These are phyloP conservation scores for Andrena minutula DNA, from an alignment of 2,888 invertebrate species.

Conservation along the genomic window DNA sequence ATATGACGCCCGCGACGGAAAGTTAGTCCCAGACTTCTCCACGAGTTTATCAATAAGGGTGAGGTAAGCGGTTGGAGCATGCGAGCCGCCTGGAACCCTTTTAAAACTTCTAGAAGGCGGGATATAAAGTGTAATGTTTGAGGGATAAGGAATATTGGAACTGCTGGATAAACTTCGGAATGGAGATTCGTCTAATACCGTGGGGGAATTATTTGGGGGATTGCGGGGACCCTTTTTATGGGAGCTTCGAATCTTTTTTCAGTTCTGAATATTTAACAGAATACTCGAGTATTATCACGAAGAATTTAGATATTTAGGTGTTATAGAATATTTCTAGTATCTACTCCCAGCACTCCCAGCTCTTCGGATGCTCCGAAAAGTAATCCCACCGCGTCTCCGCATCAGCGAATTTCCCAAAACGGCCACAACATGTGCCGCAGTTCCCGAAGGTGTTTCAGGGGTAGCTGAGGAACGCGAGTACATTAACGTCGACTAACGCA, in stretches of 20 bases:
- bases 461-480: constrained; percentile 11
- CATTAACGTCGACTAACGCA: constrained; percentile 67
- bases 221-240: background rate
- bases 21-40: constrained; percentile 33
- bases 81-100: constrained; percentile 45
- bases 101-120: constrained; percentile 57
- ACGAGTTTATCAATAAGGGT: constrained; percentile 62
- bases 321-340: no score
- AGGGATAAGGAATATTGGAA: constrained; percentile 50
- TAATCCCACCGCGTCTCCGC: background rate
- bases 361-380: background rate
- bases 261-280: background rate
- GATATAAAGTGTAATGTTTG: constrained; percentile 43
- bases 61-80: constrained; percentile 25
- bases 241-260: background rate
- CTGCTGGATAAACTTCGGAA: constrained; percentile 41
- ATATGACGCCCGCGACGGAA: constrained; percentile 34
- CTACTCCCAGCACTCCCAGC: background rate
- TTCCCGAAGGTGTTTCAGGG: constrained; percentile 24
- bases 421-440: constrained; percentile 13
- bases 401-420: constrained; percentile 14
- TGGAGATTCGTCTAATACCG: constrained; percentile 20
- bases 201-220: constrained; percentile 14
- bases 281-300: background rate
- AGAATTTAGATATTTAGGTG: background rate